Percentiles rank a stretch among this genome's conserved stretches.
Evolutionary conservation across 2,113 vertebrate species (phyloP).

Genomic region (Brienomyrus longianalis): DNA sequence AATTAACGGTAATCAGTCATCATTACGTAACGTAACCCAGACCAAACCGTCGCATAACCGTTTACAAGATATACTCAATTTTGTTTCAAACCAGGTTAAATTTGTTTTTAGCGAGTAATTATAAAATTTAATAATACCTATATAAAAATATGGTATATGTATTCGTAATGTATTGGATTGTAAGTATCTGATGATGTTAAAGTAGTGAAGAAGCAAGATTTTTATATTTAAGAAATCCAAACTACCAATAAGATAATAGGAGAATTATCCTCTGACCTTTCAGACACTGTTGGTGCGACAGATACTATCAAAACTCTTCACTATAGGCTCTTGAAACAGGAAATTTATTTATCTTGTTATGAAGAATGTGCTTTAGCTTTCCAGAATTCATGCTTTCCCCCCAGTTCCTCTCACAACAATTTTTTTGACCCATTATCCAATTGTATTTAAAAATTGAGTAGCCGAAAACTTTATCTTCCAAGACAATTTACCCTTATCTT

Average conservation of each 20-base stretch:
- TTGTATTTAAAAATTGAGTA: not conserved
- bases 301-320: not conserved
- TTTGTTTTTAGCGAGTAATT: not conserved
- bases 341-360: not conserved
- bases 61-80: not conserved
- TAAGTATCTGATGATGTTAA: not conserved
- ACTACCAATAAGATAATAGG: not conserved
- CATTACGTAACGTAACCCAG: not conserved
- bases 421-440: not conserved
- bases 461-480: not conserved
- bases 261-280: not conserved
- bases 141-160: not conserved
- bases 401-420: not conserved
- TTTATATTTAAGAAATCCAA: not conserved
- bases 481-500: slow-evolving; percentile 8
- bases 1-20: not conserved
- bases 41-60: not conserved
- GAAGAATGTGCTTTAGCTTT: slow-evolving; percentile 17
- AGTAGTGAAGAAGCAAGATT: not conserved
- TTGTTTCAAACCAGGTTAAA: not conserved
- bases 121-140: not conserved
- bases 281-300: not conserved
- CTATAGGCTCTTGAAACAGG: not conserved
- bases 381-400: not conserved
- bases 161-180: not conserved